Conservation (phyloP, 2,888 invertebrate genomes). For the Agrotis clavis region DNA sequence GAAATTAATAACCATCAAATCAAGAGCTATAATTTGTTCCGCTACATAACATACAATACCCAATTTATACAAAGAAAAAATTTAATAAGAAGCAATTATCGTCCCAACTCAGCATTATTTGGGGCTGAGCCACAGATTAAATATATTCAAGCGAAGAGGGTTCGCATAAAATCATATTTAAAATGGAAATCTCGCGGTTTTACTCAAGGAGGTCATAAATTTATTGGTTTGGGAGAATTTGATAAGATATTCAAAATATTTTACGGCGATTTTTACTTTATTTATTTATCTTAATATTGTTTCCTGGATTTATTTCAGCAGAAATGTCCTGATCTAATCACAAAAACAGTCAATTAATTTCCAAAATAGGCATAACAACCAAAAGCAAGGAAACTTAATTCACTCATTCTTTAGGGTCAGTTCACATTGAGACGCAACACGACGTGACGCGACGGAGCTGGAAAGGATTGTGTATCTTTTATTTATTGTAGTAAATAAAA, state of each 20-base stretch:
- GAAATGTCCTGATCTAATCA: neutral
- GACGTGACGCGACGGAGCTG: too few relatives aligned
- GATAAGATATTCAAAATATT: slow-evolving; percentile 35
- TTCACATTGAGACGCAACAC: too few relatives aligned
- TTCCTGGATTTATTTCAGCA: too few relatives aligned
- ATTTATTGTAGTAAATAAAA: too few relatives aligned
- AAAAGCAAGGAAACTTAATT: slow-evolving; percentile 29
- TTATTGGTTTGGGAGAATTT: slow-evolving; percentile 43
- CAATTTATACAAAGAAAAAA: slow-evolving; percentile 6
- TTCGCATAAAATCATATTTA: slow-evolving; percentile 31
- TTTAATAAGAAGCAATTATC: slow-evolving; percentile 52
- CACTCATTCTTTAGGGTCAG: neutral
- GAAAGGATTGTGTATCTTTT: too few relatives aligned
- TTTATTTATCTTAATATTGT: slow-evolving; percentile 8
- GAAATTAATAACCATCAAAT: neutral
- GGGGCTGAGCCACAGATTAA: slow-evolving; percentile 37
- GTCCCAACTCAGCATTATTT: slow-evolving; percentile 44
- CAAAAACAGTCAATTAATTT: neutral
- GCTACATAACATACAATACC: neutral
- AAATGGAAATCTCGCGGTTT: slow-evolving; percentile 22
- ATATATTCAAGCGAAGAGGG: slow-evolving; percentile 35
- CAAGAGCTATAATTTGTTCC: neutral
- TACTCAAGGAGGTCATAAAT: slow-evolving; percentile 32
- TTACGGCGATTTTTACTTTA: slow-evolving; percentile 22
- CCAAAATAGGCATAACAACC: neutral